phyloP scores from a whole-genome alignment of 1,140 invertebrate genomes.

The Leptestheria dahalacensis region DNA sequence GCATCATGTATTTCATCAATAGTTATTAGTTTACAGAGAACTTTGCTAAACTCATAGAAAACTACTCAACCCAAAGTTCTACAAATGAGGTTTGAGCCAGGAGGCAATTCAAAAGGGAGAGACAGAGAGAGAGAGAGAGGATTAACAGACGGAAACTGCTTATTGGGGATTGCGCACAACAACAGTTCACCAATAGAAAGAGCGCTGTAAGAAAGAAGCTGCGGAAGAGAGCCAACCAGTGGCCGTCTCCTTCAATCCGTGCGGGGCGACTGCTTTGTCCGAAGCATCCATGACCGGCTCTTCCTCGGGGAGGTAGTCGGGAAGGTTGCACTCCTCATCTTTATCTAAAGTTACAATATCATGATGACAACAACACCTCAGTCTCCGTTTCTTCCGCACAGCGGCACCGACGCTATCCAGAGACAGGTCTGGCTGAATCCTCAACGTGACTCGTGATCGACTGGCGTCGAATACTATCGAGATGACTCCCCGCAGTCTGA shows the following conservation, averaged over 20 bases:
- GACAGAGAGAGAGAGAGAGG: no score
- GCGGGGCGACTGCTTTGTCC: slow-evolving; percentile 18
- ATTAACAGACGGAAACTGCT: no score
- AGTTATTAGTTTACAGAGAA: no score
- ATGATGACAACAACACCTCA: slow-evolving; percentile 12
- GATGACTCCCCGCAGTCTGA: slow-evolving; percentile 21
- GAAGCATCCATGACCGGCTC: slow-evolving; percentile 16
- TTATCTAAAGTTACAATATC: slow-evolving; percentile 4
- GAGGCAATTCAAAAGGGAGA: no score
- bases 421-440: slow-evolving; percentile 20
- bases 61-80: no score
- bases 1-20: no score
- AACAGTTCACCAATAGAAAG: slow-evolving; percentile 22
- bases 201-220: slow-evolving; percentile 20
- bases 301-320: slow-evolving; percentile 21
- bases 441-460: slow-evolving; percentile 19
- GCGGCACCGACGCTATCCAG: slow-evolving; percentile 20
- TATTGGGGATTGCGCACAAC: background rate
- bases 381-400: slow-evolving; percentile 16
- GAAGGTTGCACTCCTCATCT: slow-evolving; percentile 17
- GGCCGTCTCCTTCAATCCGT: slow-evolving; percentile 20
- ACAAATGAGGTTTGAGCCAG: no score
- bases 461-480: slow-evolving; percentile 22
- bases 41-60: no score
- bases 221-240: slow-evolving; percentile 19